Conservation (phyloP, 2,888 invertebrate genomes). For the Thecocarcelia acutangulata region DNA sequence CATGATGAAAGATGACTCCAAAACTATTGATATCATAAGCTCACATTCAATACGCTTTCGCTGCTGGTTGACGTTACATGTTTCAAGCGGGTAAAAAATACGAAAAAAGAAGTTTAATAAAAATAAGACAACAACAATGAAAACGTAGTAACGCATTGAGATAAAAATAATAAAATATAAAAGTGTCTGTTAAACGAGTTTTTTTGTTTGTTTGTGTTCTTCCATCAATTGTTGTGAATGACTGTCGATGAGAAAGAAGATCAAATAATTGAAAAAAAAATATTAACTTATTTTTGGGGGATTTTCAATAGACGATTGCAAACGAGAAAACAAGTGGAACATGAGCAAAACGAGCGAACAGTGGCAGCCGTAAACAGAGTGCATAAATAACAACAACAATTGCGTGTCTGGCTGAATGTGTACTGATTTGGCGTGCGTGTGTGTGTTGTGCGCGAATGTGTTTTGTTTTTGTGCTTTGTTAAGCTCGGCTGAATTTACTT, state of each 20-base stretch:
- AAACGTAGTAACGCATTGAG: constrained; percentile 46
- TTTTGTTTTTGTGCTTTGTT: constrained; percentile 35
- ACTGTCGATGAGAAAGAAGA: constrained; percentile 37
- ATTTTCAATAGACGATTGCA: constrained; percentile 23
- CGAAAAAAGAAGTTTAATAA: neutral
- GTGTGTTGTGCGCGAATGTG: constrained; percentile 11
- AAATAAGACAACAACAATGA: constrained; percentile 1
- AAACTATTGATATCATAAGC: constrained; percentile 69
- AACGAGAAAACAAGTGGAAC: constrained; percentile 46
- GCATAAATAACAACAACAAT: constrained; percentile 9
- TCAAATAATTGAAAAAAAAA: constrained; percentile 41
- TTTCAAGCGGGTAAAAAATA: constrained; percentile 54
- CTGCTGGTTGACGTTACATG: constrained; percentile 66
- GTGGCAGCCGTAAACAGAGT: constrained; percentile 38
- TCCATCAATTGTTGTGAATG: constrained; percentile 23
- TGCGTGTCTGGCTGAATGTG: constrained; percentile 13
- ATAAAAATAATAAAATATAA: neutral
- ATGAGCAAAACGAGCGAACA: constrained; percentile 16
- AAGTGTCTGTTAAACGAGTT: constrained; percentile 43
- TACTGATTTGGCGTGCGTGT: constrained; percentile 3
- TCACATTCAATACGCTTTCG: constrained; percentile 71
- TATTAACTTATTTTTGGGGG: constrained; percentile 23
- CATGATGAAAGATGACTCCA: constrained; percentile 69
- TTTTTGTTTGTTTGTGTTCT: constrained; percentile 9
- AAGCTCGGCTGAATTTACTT: constrained; percentile 47